Base-by-base conservation (phyloP, 1,140 invertebrate species). In the Brachionus rotundiformis region DNA sequence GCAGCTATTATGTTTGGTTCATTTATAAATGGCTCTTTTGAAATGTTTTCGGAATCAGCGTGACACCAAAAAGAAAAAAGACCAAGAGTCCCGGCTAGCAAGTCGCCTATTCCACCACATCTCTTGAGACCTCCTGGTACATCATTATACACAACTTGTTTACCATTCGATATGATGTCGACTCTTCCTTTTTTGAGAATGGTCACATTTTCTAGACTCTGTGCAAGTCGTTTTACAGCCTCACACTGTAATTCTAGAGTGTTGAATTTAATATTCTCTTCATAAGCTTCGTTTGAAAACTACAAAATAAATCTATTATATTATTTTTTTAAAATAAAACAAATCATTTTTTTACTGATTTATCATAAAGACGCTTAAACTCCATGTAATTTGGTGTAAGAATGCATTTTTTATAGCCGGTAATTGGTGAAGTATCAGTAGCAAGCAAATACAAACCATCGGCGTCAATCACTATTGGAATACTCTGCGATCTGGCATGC, bases 21-120 rank as follows among this genome's bases (percentile, higher is more conserved):
- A n/a, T n/a, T n/a, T n/a, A n/a, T n/a, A n/a, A n/a, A n/a, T n/a
- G n/a, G n/a, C n/a, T n/a, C n/a, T n/a, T n/a, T n/a, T n/a, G n/a
- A n/a, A n/a, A n/a, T n/a, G n/a, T n/a, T n/a, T n/a, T n/a, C n/a
- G n/a, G n/a, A n/a, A n/a, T n/a, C n/a, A n/a, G 90, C 90, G 49
- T 85, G 85, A 31, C 84, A 86, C 96, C 96, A 99, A 86, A 91
- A 91, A 83, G 92, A 91, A 86, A 98, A 96, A 10, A 92, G 91
- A 13, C 93, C 91, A 81, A 96, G 87, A 3, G 93, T 90, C 10
- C 97, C 97, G 54, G 93, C 91, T 0, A 99, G 86, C 3, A 99
- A 86, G 87, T 99, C 97, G 0, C 97, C 97, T 88, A 99, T 96
- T 10, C 97, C 97, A 7, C 96, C 96, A 89, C 96, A 98, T 63